A percentile compares a stretch with the other conserved stretches of the same genome.
Conservation (phyloP, 2,888 invertebrate genomes). For the Ophion obscuratus region DNA sequence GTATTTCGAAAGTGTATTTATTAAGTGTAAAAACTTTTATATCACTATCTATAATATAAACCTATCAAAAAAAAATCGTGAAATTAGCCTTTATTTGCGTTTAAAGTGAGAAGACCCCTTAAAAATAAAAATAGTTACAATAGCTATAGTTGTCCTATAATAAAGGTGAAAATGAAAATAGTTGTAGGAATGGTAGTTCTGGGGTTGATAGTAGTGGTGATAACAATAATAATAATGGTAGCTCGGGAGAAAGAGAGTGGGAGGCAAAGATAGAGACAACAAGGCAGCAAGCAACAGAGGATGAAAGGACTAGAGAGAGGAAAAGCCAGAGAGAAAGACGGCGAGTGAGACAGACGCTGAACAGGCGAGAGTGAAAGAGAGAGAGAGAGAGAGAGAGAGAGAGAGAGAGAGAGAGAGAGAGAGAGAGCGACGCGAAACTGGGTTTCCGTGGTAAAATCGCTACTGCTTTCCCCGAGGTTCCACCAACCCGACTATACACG, state of each 20-base stretch:
- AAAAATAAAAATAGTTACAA: too few relatives aligned
- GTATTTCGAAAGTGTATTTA: too few relatives aligned
- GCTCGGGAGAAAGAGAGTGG: slow-evolving; percentile 28
- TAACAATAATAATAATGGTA: too few relatives aligned
- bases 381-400: slow-evolving; percentile 8
- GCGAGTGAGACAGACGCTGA: background rate
- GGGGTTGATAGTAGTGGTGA: too few relatives aligned
- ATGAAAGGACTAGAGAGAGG: background rate
- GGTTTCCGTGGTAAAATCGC: slow-evolving; percentile 45
- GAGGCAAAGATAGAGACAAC: slow-evolving; percentile 31
- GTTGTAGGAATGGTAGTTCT: too few relatives aligned
- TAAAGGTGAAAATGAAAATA: too few relatives aligned
- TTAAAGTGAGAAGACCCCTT: too few relatives aligned
- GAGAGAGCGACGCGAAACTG: slow-evolving; percentile 23
- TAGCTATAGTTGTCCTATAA: too few relatives aligned
- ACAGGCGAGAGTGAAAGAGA: background rate
- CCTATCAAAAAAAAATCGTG: too few relatives aligned
- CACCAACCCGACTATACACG: background rate
- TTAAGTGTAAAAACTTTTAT: too few relatives aligned
- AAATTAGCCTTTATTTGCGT: too few relatives aligned
- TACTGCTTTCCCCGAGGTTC: slow-evolving; percentile 36
- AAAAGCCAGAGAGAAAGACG: background rate
- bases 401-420: background rate
- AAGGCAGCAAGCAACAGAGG: background rate
- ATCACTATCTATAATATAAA: too few relatives aligned